Conservation (phyloP, 2,888 invertebrate species). For the Muschampia plurimacula region DNA sequence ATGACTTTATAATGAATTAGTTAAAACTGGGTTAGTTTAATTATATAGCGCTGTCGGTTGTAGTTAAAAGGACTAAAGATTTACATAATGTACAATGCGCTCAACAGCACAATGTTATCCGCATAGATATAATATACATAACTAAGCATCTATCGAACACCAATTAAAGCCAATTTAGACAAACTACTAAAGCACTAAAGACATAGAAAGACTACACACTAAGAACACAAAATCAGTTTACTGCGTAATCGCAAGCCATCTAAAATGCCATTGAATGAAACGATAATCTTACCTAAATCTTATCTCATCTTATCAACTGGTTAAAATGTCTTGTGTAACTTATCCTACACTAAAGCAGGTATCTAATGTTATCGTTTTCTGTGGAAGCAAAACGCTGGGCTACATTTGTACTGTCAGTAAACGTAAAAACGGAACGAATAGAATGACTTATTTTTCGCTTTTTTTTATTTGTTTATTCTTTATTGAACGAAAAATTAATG, state of each 20-base stretch:
- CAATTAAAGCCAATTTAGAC: too few relatives aligned
- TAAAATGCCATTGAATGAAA: background rate
- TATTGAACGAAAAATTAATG: too few relatives aligned
- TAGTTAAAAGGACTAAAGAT: background rate
- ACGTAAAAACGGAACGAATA: too few relatives aligned
- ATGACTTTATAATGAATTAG: conserved; percentile 15
- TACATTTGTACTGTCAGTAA: background rate
- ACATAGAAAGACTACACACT: too few relatives aligned
- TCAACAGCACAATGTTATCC: too few relatives aligned
- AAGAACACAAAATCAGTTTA: too few relatives aligned
- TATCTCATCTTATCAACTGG: background rate
- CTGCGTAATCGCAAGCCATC: background rate
- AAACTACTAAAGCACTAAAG: too few relatives aligned
- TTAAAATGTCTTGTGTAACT: background rate
- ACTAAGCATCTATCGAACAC: too few relatives aligned
- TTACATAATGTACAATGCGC: too few relatives aligned
- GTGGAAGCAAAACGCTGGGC: background rate
- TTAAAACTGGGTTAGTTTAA: background rate
- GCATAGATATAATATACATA: too few relatives aligned
- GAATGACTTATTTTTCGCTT: too few relatives aligned
- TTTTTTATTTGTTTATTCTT: too few relatives aligned
- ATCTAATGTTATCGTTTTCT: background rate
- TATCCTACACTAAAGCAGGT: background rate
- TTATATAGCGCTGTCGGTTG: background rate
- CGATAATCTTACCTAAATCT: background rate